Base-by-base conservation (phyloP, 1,140 invertebrate species). In the Panagrolaimus sp. region DNA sequence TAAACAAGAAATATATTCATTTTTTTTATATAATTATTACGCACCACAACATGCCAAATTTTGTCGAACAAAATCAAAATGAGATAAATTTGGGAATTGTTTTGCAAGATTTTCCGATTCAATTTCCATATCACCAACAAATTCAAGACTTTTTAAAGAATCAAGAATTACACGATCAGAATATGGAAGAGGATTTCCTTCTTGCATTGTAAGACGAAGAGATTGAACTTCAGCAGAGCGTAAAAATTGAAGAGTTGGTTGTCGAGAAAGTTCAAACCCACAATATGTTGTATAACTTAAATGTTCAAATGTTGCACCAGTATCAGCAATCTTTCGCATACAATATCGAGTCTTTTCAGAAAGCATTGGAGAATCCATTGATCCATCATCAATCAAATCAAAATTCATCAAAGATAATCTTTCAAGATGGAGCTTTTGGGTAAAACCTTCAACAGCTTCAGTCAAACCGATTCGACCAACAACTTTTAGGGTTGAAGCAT, bases 391-490 rank as follows among this genome's bases (percentile, higher is more conserved):
- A 15, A 78, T 67, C 9, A 78, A 52, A 46, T 78, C 76, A 55
- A 78, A 78, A 64, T 78, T 78, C 38, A 81, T 80, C 8, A 78
- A 44, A 15, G 76, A 78, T 12, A 77, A 64, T 7, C 75, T 72
- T 45, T 81, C 76, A 3, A 78, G 67, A n/a, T 65, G 66, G 44
- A 81, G 64, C 21, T 70, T 69, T 6, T 76, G 65, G 69, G 62
- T 74, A 32, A 81, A 72, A 7, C 70, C 65, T 26, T 76, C 65
- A 17, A 73, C 52, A 17, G 76, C 76, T 65, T 78, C 76, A 10
- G 43, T 65, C 12, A 78, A 45, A 3, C 76, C 76, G 46, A 78
- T 74, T 46, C 71, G 74, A 6, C 71, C 76, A 24, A 78, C 52
- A 17, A 70, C 38, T 17, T 70, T 26, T 26, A 78, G 65, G 24